phyloP scores from a whole-genome alignment of 2,113 vertebrate species.

The Atrichornis clamosus region DNA sequence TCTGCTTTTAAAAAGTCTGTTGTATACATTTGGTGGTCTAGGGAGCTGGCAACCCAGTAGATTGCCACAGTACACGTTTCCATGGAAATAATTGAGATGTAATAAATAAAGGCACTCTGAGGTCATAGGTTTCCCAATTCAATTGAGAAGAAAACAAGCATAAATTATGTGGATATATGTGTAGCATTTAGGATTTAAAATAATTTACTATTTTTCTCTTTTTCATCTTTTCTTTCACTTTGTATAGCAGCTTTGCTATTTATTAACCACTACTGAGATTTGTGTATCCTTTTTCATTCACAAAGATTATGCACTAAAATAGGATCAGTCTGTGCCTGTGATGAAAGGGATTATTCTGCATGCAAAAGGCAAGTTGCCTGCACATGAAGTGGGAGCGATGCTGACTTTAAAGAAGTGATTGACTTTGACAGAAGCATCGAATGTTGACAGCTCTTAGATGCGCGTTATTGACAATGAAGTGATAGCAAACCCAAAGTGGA shows the following conservation, averaged over 20 bases:
- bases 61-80: constrained; percentile 68
- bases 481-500: neutral
- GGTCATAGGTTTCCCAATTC: constrained; percentile 76
- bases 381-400: neutral
- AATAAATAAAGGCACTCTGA: constrained; percentile 77
- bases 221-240: neutral
- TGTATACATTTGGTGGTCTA: constrained; percentile 60
- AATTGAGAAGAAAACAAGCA: constrained; percentile 71
- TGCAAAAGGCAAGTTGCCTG: constrained; percentile 24
- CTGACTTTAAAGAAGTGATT: constrained; percentile 25
- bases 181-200: constrained; percentile 2
- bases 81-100: constrained; percentile 82
- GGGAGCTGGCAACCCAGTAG: constrained; percentile 58
- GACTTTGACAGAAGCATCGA: constrained; percentile 6
- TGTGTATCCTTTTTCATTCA: constrained; percentile 59
- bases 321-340: constrained; percentile 26
- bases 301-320: constrained; percentile 50
- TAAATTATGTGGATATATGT: constrained; percentile 67
- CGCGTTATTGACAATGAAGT: neutral
- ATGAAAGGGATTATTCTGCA: constrained; percentile 44
- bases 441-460: neutral
- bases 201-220: neutral
- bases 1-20: constrained; percentile 44
- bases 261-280: constrained; percentile 42
- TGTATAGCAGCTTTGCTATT: constrained; percentile 28